A percentile compares a stretch with the other conserved stretches of the same genome.
phyloP scores from a whole-genome alignment of 2,888 invertebrate genomes.

The Coelinius sp. region DNA sequence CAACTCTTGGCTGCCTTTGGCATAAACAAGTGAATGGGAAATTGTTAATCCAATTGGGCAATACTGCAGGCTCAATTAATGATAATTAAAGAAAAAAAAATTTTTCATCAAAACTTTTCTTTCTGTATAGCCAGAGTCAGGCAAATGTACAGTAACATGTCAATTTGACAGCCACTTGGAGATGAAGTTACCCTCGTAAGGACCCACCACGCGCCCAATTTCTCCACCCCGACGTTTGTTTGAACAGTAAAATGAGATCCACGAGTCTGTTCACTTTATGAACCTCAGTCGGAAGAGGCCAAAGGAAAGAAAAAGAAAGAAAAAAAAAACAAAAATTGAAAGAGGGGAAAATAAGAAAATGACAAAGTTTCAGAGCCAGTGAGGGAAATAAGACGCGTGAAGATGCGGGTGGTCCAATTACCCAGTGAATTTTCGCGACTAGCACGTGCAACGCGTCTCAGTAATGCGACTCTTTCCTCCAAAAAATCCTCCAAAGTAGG shows the following conservation, averaged over 20 bases:
- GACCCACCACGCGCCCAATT: constrained; percentile 36
- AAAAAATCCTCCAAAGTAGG: constrained; percentile 41
- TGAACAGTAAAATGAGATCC: constrained; percentile 48
- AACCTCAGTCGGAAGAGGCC: neutral
- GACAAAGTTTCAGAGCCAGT: constrained; percentile 11
- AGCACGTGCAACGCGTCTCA: constrained; percentile 45
- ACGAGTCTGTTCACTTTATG: neutral
- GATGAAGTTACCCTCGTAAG: neutral
- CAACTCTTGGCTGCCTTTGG: neutral
- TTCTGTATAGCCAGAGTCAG: too few relatives aligned
- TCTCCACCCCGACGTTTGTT: constrained; percentile 41
- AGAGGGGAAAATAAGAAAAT: constrained; percentile 18
- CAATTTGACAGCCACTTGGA: constrained; percentile 28
- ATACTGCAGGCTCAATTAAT: neutral
- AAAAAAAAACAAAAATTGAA: constrained; percentile 26
- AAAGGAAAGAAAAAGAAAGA: constrained; percentile 1
- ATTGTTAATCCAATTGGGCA: neutral
- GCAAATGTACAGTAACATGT: neutral
- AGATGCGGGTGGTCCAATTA: constrained; percentile 71
- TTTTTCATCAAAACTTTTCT: too few relatives aligned
- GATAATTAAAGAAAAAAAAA: neutral
- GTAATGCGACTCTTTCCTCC: constrained; percentile 69
- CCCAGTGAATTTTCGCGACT: constrained; percentile 66
- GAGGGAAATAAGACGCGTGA: constrained; percentile 47
- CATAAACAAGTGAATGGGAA: neutral